Base-by-base conservation (phyloP, 2,113 vertebrate genomes). In the Gadus macrocephalus region DNA sequence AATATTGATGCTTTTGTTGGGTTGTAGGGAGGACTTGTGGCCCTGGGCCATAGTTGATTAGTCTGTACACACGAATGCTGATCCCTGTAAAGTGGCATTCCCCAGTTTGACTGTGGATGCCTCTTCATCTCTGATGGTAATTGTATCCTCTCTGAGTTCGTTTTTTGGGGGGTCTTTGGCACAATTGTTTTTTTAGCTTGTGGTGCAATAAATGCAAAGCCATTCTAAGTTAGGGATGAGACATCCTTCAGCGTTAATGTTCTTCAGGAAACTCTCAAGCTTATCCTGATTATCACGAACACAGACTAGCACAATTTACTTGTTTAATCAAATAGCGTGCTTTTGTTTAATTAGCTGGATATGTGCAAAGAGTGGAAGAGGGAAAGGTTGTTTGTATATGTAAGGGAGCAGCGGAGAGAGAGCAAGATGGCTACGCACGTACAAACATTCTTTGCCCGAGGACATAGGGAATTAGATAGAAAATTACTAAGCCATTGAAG, bases 341-440 rank as follows among this genome's bases (percentile, higher is more conserved):
- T 89, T 49, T 89, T 84, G 83, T 89, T 89, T 88, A 91, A 91
- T 91, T 89, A 89, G 83, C 81, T 88, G 86, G 81, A 78, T 87
- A 82, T 87, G 81, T 81, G 85, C 82, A 72, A 53, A 67, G 64
- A 35, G 60, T 22, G 77, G 71, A 66, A 72, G 68, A 68, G 74
- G 27, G 64, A 70, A 64, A 19, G 5, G 38, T 49, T 66, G 64
- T 66, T 53, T 53, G 49, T 53, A 53, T 20, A 11, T 66, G 35
- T 11, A 60, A 15, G 49, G 19, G 12, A 71, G 31, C 31, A 35
- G 31, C 66, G 68, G 68, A 70, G 27, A n/a, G 56, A 74, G 8
- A 62, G 66, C 38, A 80, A 76, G 74, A 70, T 70, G 81, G 86
- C 72, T 80, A 73, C 76, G 87, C 86, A 87, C 58, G 73, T 79